phyloP scores from a whole-genome alignment of 2,888 invertebrate species.

The Masnerella sp. region DNA sequence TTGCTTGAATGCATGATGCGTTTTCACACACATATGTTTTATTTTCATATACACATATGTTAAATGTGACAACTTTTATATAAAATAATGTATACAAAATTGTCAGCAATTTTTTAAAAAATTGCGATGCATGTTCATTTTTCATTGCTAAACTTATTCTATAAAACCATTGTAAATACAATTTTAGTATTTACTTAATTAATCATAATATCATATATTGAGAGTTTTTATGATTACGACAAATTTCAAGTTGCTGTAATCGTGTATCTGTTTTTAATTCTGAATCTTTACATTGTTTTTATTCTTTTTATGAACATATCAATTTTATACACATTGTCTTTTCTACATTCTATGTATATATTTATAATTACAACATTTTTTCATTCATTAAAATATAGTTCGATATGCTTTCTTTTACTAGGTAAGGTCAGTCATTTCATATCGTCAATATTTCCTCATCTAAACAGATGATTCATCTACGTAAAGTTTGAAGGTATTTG shows the following conservation, averaged over 20 bases:
- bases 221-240: too few species aligned
- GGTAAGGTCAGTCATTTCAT: conserved; percentile 8
- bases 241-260: too few species aligned
- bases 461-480: conserved; percentile 3
- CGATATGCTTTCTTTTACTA: conserved; percentile 16
- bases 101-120: neutral
- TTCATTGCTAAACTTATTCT: neutral
- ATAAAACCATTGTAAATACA: neutral
- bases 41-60: too few species aligned
- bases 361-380: conserved; percentile 6
- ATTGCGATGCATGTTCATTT: neutral
- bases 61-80: too few species aligned
- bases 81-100: too few species aligned
- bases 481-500: conserved; percentile 5
- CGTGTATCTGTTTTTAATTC: too few species aligned
- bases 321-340: too few species aligned
- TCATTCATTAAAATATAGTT: conserved; percentile 16
- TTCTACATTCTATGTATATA: too few species aligned
- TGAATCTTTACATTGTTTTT: too few species aligned
- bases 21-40: too few species aligned
- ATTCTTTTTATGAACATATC: neutral
- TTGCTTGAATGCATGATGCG: too few species aligned
- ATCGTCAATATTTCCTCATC: conserved; percentile 5
- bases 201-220: too few species aligned
- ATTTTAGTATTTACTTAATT: neutral